Conservation (phyloP, 2,113 vertebrate species). For the Trematomus loennbergii region DNA sequence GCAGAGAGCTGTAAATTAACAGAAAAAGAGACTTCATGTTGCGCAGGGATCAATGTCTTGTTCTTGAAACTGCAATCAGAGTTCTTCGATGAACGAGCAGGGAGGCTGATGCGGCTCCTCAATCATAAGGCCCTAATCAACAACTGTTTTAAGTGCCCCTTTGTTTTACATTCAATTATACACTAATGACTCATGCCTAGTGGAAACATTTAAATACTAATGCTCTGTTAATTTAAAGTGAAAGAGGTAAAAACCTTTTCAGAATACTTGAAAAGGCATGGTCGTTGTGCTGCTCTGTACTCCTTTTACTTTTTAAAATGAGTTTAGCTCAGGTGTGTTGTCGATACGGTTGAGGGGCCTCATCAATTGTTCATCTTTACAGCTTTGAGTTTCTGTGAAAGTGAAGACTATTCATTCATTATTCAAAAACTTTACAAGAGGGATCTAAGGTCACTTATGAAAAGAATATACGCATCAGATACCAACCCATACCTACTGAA, state of each 20-base stretch:
- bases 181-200: slow-evolving; percentile 84
- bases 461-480: slow-evolving; percentile 27
- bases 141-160: slow-evolving; percentile 85
- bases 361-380: slow-evolving; percentile 10
- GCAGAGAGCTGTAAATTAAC: slow-evolving; percentile 86
- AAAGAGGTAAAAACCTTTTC: slow-evolving; percentile 77
- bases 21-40: slow-evolving; percentile 87
- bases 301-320: background rate
- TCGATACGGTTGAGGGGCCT: background rate
- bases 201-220: slow-evolving; percentile 91
- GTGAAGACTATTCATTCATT: slow-evolving; percentile 13
- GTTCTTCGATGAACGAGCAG: slow-evolving; percentile 85
- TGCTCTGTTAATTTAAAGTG: slow-evolving; percentile 88
- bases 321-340: background rate
- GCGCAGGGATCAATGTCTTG: slow-evolving; percentile 89
- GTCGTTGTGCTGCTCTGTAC: background rate
- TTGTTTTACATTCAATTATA: slow-evolving; percentile 88
- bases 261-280: slow-evolving; percentile 23
- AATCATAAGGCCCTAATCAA: slow-evolving; percentile 91
- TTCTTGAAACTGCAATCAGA: slow-evolving; percentile 87
- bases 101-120: slow-evolving; percentile 72
- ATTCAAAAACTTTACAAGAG: slow-evolving; percentile 18
- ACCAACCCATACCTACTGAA: background rate
- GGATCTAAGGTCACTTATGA: slow-evolving; percentile 4
- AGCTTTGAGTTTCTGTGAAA: background rate